These are phyloP conservation scores for Drosophila nikananu DNA, from an alignment of 1,140 invertebrate species.

Conservation along the genomic window DNA sequence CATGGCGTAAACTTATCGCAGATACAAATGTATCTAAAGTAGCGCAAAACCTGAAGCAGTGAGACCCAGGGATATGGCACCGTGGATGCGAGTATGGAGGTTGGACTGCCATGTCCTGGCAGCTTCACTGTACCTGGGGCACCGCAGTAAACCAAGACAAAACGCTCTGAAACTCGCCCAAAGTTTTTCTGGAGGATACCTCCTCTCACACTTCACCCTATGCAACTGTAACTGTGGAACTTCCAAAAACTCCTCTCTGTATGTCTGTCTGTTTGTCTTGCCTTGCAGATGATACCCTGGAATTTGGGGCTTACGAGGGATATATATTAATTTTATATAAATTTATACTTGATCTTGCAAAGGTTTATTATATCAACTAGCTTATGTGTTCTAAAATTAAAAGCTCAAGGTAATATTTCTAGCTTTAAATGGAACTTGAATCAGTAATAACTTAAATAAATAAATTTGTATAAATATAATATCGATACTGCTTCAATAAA, in stretches of 20 bases:
- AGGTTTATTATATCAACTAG: neutral
- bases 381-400: neutral
- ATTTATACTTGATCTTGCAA: neutral
- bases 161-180: conserved; percentile 50
- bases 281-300: conserved; percentile 16
- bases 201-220: neutral
- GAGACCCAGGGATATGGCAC: neutral
- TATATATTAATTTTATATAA: neutral
- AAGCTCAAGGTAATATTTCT: neutral
- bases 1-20: conserved; percentile 48
- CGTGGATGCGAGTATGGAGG: neutral
- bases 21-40: conserved; percentile 63
- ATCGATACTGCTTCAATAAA: neutral
- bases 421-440: neutral
- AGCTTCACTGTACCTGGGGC: conserved; percentile 18
- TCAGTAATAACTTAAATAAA: neutral
- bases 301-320: neutral
- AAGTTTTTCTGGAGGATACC: conserved; percentile 32
- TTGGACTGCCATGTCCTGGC: neutral
- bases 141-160: conserved; percentile 54
- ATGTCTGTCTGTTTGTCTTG: conserved; percentile 1
- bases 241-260: conserved; percentile 37
- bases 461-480: neutral
- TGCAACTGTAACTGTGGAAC: conserved; percentile 59
- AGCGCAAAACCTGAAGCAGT: conserved; percentile 35